Base-by-base conservation (phyloP, 2,113 vertebrate species). In the Myocastor coypus region DNA sequence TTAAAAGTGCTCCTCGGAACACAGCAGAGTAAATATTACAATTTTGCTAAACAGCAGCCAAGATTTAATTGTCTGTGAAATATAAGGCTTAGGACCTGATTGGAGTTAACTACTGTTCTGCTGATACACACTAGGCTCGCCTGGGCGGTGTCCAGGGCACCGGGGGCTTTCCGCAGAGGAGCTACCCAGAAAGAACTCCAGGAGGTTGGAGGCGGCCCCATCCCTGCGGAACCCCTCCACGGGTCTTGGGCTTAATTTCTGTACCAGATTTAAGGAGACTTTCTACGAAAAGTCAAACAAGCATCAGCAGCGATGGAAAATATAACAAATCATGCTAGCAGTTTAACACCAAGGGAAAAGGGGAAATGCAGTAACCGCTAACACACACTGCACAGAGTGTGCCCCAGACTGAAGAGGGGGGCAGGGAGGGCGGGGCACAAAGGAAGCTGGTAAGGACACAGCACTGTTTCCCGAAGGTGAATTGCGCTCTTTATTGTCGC, bases 21-120 rank as follows among this genome's bases (percentile, higher is more conserved):
- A 97, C 83, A 96, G 91, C 94, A 96, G 96, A 97, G 97, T 96
- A 98, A 98, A 98, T 97, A 98, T 11, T 97, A 96, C 97, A 86
- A 93, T 97, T 98, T 97, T 91, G 97, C 93, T 97, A 78, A 93
- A 71, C 91, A 93, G 98, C 85, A 82, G 97, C 97, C 88, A 92
- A 97, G 94, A 92, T 96, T 95, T 98, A 97, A 97, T 97, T 97
- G 97, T 96, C 97, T 95, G 96, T 96, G 97, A 95, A 98, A 97
- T 95, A 84, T 17, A 42, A 92, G 96, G 96, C 97, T 97, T 97
- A 96, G 86, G 87, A 17, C 73, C 20, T 92, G 95, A 98, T 84
- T 66, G 71, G 94, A 97, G 96, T 97, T 97, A 97, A 92, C 95
- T 94, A 59, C 96, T 75, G 90, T 96, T 91, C 50, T 5, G 93